Evolutionary conservation across 2,797 vertebrate genomes (phyloP), one percentile per base, ranked within the genome.

Genomic region (Rhynchonycteris naso): DNA sequence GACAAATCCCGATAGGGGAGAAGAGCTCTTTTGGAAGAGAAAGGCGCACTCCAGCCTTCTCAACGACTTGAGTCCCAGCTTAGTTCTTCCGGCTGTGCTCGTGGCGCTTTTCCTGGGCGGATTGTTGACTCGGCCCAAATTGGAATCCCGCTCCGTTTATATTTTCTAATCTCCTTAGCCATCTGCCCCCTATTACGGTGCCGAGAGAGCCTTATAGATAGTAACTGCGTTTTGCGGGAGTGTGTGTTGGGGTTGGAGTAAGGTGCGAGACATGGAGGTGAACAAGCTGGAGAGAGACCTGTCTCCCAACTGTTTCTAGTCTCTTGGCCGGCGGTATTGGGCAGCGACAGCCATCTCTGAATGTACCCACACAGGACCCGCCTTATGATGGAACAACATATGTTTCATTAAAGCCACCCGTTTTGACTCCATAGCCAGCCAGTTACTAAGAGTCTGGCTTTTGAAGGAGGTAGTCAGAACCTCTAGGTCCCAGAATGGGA

Each of bases 281-380:
- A 81, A 43, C 4, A 4, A 66, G 56, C 38, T 18, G 54, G 72
- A 54, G 47, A 47, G 78, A 63, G 56, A 58, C 81, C 81, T 33
- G 11, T 26, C 81, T 81, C 88, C 76, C 89, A 79, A 82, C 94
- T 92, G 82, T 82, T 91, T 82, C 82, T 43, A 33, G 61, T 18
- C 7, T n/a, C 56, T 56, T 65, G 58, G 38, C 71, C 7, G 9
- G n/a, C 5, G 1, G 54, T 54, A 28, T 28, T 24, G 47, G 54
- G 58, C 74, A 15, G 84, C 4, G 9, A 88, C 43, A 93, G 50
- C 66, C 86, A 56, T 74, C 89, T 79, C 63, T 61, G 58, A 85
- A 54, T 13, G 6, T 38, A 65, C 82, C 87, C 58, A 47, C 78
- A 75, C 92, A 82, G 52, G 83, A 59, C 75, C 72, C 33, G 19